phyloP scores from a whole-genome alignment of 2,113 vertebrate species.

The Ginglymostoma cirratum region DNA sequence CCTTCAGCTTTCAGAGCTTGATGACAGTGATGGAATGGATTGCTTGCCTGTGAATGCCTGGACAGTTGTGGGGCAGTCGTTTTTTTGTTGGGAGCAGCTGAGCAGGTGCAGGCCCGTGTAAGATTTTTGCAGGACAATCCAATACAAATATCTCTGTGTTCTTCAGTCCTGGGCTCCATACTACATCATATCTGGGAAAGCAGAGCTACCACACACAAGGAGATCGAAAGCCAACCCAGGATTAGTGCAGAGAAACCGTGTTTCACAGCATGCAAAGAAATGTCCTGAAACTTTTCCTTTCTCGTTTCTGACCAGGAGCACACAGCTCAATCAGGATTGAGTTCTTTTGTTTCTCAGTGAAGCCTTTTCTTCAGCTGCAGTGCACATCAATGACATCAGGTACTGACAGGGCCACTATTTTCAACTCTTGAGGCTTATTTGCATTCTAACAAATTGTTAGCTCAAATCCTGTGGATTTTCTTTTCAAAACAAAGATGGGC shows the following conservation, averaged over 20 bases:
- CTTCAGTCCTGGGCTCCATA: not conserved
- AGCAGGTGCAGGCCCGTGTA: not conserved
- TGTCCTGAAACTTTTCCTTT: not conserved
- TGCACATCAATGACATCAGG: not conserved
- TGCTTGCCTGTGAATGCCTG: not conserved
- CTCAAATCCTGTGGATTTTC: not conserved
- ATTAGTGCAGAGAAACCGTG: too few relatives aligned
- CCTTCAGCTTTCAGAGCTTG: not conserved
- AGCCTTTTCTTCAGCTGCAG: not conserved
- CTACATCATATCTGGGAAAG: not conserved
- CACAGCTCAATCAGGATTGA: not conserved
- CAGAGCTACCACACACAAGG: not conserved
- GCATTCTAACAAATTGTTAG: conserved; percentile 3
- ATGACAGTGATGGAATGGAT: not conserved
- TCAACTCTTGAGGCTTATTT: not conserved
- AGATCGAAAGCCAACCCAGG: not conserved
- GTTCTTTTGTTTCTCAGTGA: not conserved
- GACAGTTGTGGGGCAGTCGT: not conserved
- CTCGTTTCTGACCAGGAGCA: not conserved
- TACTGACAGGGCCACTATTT: too few relatives aligned
- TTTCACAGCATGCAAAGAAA: not conserved
- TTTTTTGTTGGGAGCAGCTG: not conserved
- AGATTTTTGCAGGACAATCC: not conserved
- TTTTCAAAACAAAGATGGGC: not conserved
- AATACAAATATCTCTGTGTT: not conserved